Base-by-base conservation (phyloP, 1,140 invertebrate species). In the Liolophura sinensis region DNA sequence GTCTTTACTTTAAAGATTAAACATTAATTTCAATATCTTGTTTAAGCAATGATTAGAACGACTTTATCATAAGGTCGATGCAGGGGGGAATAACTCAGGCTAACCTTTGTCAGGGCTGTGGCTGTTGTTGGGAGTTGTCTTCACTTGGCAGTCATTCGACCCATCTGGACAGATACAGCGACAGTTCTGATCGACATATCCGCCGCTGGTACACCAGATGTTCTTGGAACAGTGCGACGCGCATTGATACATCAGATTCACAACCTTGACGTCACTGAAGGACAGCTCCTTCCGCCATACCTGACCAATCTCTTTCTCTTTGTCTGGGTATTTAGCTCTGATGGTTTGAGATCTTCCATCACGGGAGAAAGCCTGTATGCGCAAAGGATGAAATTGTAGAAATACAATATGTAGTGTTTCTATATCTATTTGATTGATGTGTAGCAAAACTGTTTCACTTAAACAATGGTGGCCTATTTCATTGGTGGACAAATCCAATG, bases 161-260 rank as follows among this genome's bases (percentile, higher is more conserved):
- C 81, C 78, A 54, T 80, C 78, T 14, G 66, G 69, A 67, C 79
- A 81, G 6, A 81, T 71, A 70, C 81, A 82, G n/a, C 71, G 65
- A 68, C 81, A 82, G 49, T 81, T 78, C 66, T 82, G 78, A 65
- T 79, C 79, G 20, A 82, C 65, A 60, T 70, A 75, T 0, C 81
- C 81, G 3, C 67, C 74, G 40, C 68, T 60, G 6, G 61, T 65
- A 72, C 81, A 82, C 25, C 57, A 50, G 27, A 80, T 69, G 18
- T 61, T 71, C 15, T 66, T 61, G 16, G 72, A 54, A 69, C 81
- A 82, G 49, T 71, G 68, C 24, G 60, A 79, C 25, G 61, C 67
- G 61, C 78, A 80, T 60, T 73, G 64, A 58, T 80, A 80, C 74
- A 80, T 74, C 16, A 69, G n/a, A 62, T 79, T 82, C 14, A 80